Percentiles rank a stretch among this genome's conserved stretches.
phyloP scores from a whole-genome alignment of 2,797 vertebrate genomes.

The Lutjanus argentimaculatus region DNA sequence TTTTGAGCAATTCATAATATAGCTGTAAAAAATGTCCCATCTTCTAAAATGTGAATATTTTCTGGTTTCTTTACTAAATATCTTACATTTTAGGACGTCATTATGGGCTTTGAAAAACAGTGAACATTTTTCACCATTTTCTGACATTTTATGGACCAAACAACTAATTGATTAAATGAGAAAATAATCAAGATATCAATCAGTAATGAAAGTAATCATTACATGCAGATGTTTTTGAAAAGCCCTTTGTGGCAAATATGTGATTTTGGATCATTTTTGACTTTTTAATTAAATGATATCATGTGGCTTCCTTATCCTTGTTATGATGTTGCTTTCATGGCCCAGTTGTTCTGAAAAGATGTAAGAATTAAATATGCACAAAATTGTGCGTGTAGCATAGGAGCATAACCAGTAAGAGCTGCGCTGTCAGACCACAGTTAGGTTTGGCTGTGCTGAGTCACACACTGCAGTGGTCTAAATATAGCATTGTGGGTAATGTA shows the following conservation, averaged over 20 bases:
- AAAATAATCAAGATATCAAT: no score
- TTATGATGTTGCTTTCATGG: neutral
- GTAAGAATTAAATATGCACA: neutral
- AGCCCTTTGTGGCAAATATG: neutral
- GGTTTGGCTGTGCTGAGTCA: slow-evolving; percentile 78
- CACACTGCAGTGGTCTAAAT: slow-evolving; percentile 84
- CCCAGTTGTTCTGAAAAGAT: neutral
- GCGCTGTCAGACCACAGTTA: slow-evolving; percentile 37
- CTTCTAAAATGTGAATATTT: no score
- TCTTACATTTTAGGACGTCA: no score
- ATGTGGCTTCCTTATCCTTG: neutral
- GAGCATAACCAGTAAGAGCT: slow-evolving; percentile 32
- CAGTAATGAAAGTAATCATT: no score
- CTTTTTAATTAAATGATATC: no score
- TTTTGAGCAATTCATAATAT: no score
- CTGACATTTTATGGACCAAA: no score
- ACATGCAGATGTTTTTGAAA: neutral
- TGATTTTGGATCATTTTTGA: neutral
- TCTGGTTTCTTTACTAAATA: no score
- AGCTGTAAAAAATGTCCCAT: no score
- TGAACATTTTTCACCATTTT: no score
- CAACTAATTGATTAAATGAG: no score
- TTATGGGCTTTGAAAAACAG: no score
- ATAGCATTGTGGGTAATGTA: slow-evolving; percentile 80
- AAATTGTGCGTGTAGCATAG: neutral